Conservation (phyloP, 2,888 invertebrate genomes). For the Heliconius charithonia region DNA sequence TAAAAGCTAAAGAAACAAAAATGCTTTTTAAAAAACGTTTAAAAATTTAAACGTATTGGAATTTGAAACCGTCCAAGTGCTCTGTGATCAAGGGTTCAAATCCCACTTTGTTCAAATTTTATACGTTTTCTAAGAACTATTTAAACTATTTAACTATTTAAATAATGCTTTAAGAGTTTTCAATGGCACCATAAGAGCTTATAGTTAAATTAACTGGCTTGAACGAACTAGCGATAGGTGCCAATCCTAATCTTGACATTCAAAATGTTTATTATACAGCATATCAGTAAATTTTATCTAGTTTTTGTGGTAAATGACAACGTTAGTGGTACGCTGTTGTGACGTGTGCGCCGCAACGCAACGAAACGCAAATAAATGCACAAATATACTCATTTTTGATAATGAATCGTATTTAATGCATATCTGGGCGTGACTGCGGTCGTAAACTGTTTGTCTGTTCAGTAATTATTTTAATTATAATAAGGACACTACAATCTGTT, state of each 20-base stretch:
- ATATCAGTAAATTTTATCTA: slow-evolving; percentile 71
- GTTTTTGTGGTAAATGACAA: slow-evolving; percentile 76
- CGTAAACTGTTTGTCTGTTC: slow-evolving; percentile 56
- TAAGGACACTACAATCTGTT: slow-evolving; percentile 53
- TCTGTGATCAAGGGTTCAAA: no score
- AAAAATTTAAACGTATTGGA: no score
- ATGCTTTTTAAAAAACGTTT: no score
- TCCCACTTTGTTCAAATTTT: no score
- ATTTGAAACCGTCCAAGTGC: no score
- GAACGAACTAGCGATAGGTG: not conserved
- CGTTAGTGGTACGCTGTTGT: slow-evolving; percentile 63
- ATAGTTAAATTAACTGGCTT: no score
- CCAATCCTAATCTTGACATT: not conserved
- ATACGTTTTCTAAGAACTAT: no score
- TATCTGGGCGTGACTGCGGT: slow-evolving; percentile 81
- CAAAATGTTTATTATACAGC: slow-evolving; percentile 37
- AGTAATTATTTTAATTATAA: slow-evolving; percentile 58
- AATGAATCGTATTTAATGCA: slow-evolving; percentile 78
- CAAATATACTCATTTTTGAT: slow-evolving; percentile 81
- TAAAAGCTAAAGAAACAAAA: no score
- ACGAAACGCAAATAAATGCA: slow-evolving; percentile 66
- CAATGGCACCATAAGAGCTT: no score
- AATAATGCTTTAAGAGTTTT: no score
- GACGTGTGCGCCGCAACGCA: slow-evolving; percentile 66
- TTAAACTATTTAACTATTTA: no score